Evolutionary conservation across 1,140 invertebrate genomes (phyloP).

Genomic region (Philopotamus ludificatus): DNA sequence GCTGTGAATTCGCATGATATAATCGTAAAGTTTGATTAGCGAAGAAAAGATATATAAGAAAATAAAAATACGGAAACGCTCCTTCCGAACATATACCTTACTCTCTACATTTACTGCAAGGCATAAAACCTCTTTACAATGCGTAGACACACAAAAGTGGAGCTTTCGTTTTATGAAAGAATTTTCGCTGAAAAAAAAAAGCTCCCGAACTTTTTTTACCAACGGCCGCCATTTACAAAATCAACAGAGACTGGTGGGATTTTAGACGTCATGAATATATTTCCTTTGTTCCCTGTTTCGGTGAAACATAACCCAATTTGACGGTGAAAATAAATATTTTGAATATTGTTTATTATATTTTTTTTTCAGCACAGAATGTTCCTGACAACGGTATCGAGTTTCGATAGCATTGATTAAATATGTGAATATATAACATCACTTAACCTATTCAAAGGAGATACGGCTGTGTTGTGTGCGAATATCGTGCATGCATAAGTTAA

Average conservation of each 20-base stretch:
- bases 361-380: too few species aligned
- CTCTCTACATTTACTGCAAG: background rate
- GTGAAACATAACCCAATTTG: too few species aligned
- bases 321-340: too few species aligned
- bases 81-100: background rate
- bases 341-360: too few species aligned
- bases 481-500: too few species aligned
- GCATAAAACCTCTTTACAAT: background rate
- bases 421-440: too few species aligned
- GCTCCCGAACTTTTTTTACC: background rate
- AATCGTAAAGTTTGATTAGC: background rate
- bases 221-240: background rate
- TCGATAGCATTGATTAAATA: too few species aligned
- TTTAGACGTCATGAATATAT: background rate
- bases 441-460: too few species aligned
- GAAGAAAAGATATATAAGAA: too few species aligned
- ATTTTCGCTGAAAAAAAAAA: background rate
- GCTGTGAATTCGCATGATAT: background rate
- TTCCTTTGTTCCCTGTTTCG: background rate
- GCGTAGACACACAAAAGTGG: background rate
- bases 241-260: background rate
- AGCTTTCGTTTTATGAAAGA: slow-evolving; percentile 2
- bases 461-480: too few species aligned
- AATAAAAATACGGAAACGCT: background rate
- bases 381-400: too few species aligned